A percentile compares a stretch with the other conserved stretches of the same genome.
Evolutionary conservation across 30 jellyfish, hydroid and myxozoan species (phyloP).

Genomic region (Pseudorhiza aurosa): DNA sequence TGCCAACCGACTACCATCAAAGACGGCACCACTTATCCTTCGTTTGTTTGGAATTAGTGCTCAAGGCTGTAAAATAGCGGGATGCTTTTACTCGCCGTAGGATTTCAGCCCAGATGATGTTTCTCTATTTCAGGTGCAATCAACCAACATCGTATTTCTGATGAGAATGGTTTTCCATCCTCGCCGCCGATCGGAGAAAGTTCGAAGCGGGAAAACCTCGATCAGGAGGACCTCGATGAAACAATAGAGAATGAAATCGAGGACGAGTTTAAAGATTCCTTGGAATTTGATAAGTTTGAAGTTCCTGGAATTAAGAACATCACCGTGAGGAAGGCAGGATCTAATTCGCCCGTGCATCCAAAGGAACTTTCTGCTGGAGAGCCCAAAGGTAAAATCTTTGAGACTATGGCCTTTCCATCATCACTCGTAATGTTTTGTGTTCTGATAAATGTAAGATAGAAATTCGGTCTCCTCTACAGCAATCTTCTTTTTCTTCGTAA

Average conservation of each 20-base stretch:
- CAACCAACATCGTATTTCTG: neutral
- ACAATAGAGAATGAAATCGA: conserved; percentile 19
- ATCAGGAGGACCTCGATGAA: conserved; percentile 5
- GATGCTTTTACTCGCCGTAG: too few species aligned
- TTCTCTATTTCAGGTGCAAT: neutral
- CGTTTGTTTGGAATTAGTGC: too few species aligned
- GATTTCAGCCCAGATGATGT: too few species aligned
- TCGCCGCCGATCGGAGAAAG: conserved; percentile 34
- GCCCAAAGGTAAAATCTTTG: neutral
- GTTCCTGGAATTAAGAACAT: conserved; percentile 34
- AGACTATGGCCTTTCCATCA: too few species aligned
- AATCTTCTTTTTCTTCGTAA: too few species aligned
- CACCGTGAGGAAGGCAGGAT: conserved; percentile 11
- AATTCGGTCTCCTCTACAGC: too few species aligned
- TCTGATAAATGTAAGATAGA: too few species aligned
- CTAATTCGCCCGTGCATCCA: neutral
- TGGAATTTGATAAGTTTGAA: conserved; percentile 36
- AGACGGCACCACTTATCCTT: too few species aligned
- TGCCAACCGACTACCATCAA: too few species aligned
- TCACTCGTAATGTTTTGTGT: too few species aligned
- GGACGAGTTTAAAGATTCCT: conserved; percentile 41
- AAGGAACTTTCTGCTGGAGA: neutral
- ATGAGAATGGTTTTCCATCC: neutral
- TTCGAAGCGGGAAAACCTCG: neutral
- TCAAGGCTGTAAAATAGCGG: too few species aligned